phyloP scores from a whole-genome alignment of 2,797 vertebrate species.

The Neomorphus geoffroyi region DNA sequence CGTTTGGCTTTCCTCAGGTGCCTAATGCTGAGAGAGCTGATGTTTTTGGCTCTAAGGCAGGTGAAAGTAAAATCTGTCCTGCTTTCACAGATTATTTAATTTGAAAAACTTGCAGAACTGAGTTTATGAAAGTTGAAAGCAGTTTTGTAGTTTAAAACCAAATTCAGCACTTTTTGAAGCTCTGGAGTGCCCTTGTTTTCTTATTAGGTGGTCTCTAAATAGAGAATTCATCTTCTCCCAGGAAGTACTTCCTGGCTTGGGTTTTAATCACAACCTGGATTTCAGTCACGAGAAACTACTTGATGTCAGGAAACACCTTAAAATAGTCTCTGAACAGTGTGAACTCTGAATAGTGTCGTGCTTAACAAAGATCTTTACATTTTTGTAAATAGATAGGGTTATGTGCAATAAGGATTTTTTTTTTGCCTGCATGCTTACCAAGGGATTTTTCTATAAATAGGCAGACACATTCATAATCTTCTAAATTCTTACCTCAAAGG shows the following conservation, averaged over 20 bases:
- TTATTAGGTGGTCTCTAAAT: neutral
- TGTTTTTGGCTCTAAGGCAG: constrained; percentile 19
- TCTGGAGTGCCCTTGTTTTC: constrained; percentile 13
- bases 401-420: neutral
- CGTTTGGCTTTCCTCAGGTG: constrained; percentile 51
- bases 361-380: neutral
- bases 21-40: neutral
- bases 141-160: neutral
- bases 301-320: neutral
- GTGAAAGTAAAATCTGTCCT: neutral
- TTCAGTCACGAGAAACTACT: constrained; percentile 2
- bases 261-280: constrained; percentile 36
- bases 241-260: constrained; percentile 2
- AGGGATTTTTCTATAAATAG: neutral
- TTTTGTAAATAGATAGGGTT: neutral
- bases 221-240: constrained; percentile 24
- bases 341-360: too few relatives aligned
- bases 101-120: neutral
- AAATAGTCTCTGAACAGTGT: neutral
- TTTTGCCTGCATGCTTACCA: neutral
- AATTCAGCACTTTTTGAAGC: constrained; percentile 21
- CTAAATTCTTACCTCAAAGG: neutral
- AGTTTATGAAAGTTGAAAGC: neutral
- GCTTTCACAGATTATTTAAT: neutral
- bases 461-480: neutral